Conservation (phyloP, 1,140 invertebrate species). For the Ridgeia piscesae region DNA sequence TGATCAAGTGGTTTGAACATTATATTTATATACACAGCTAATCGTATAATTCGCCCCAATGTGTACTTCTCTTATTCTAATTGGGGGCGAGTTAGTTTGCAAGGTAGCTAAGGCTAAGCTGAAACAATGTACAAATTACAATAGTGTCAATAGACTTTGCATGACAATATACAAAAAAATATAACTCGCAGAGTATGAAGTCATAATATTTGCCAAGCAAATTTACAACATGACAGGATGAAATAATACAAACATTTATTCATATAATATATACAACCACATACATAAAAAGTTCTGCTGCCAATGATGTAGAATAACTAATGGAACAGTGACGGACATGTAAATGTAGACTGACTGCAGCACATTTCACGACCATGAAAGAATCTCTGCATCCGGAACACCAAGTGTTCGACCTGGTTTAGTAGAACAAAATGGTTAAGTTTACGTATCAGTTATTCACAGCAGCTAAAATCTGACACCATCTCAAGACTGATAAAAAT, state of each 20-base stretch:
- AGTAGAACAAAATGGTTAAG: neutral
- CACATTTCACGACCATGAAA: neutral
- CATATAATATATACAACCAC: neutral
- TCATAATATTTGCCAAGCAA: too few relatives aligned
- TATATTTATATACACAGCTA: too few relatives aligned
- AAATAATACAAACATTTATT: neutral
- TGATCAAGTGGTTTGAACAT: too few relatives aligned
- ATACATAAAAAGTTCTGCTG: neutral
- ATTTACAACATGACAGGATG: neutral
- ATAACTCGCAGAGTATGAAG: too few relatives aligned
- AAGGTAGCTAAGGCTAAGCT: too few relatives aligned
- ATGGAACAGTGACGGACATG: neutral
- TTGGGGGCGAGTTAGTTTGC: too few relatives aligned
- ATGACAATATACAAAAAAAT: too few relatives aligned
- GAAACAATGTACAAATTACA: too few relatives aligned
- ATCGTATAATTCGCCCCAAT: too few relatives aligned
- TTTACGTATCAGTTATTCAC: neutral
- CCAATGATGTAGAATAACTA: neutral
- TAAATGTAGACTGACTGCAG: neutral
- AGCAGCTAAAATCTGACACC: neutral
- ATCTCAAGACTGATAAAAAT: neutral
- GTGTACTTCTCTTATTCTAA: too few relatives aligned
- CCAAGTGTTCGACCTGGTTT: neutral
- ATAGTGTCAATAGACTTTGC: too few relatives aligned
- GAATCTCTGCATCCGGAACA: neutral